Base-by-base conservation (phyloP, 2,113 vertebrate species). In the Oplegnathus fasciatus region DNA sequence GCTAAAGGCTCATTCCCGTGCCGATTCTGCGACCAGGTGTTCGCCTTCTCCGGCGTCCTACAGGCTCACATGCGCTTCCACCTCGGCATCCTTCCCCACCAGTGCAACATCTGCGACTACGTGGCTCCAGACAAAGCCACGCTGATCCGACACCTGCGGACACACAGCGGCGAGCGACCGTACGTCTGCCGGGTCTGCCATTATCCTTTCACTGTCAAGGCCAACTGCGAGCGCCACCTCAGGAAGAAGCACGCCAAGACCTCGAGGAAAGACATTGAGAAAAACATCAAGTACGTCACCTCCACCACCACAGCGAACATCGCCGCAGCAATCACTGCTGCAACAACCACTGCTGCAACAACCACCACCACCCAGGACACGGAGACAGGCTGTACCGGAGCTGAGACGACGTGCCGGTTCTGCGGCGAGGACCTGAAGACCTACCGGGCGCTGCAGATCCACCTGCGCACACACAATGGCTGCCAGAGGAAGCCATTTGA, bases 141-240 rank as follows among this genome's bases (percentile, higher is more conserved):
- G 0, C 95, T 99, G 54, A 99, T 99, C 92, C 96, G 98, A 1
- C 98, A 99, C 93, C 92, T 99, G 91, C 96, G 98, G 44, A 99
- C 98, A 0, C 98, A 99, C 95, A 99, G 98, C 0, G 98, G 98
- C 1, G 98, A 99, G 93, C 95, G 98, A 72, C 98, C 98, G 0
- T 99, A 99, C 60, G 96, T 99, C 79, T 99, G 98, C 91, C 97
- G 97, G n/a, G 96, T 99, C 90, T 99, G 98, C 92, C 98, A 98
- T 89, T 99, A 99, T 85, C 98, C 98, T 0, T 99, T 99, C 95
- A 99, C 98, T 0, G 98, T 99, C 89, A 99, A 99, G 89, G 98
- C 98, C 89, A 99, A 99, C 92, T 99, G 98, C 0, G 98, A 99
- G 94, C 96, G 98, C 82, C 98, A 99, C 92, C 95, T 99, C 84